Evolutionary conservation across 2,113 vertebrate species (phyloP).

Genomic region (Oncorhynchus tshawytscha): DNA sequence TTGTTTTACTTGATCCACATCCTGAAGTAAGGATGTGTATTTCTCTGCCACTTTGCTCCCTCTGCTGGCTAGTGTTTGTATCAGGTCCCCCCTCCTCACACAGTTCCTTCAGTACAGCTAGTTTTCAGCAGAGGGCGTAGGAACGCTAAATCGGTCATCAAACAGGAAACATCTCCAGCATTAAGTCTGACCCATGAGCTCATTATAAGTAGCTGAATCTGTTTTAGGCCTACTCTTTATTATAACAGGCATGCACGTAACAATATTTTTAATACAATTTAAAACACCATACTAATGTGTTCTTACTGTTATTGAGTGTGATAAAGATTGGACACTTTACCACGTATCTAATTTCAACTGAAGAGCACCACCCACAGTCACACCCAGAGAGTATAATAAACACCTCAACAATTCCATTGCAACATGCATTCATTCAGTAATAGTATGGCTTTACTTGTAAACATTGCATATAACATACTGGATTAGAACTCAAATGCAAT

Average conservation of each 20-base stretch:
- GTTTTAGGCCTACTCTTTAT: background rate
- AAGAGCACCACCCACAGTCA: background rate
- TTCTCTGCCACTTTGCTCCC: conserved; percentile 52
- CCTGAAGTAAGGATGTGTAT: conserved; percentile 36
- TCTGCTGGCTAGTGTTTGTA: conserved; percentile 51
- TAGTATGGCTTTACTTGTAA: background rate
- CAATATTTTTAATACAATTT: background rate
- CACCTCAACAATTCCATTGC: background rate
- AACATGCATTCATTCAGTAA: background rate
- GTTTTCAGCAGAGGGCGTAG: conserved; percentile 47
- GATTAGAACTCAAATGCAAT: background rate
- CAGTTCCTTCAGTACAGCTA: background rate
- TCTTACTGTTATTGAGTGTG: background rate
- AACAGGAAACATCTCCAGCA: conserved; percentile 55
- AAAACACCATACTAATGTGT: background rate
- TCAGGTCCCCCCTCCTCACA: background rate
- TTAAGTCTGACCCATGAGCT: conserved; percentile 14
- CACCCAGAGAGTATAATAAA: too few relatives aligned
- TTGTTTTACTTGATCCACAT: conserved; percentile 52
- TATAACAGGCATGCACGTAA: background rate
- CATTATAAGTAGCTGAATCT: background rate
- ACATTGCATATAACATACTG: background rate
- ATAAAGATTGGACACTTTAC: background rate
- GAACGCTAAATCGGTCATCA: conserved; percentile 22
- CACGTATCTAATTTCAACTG: background rate